Conservation (phyloP, 2,113 vertebrate species). For the Sminthopsis crassicaudata region DNA sequence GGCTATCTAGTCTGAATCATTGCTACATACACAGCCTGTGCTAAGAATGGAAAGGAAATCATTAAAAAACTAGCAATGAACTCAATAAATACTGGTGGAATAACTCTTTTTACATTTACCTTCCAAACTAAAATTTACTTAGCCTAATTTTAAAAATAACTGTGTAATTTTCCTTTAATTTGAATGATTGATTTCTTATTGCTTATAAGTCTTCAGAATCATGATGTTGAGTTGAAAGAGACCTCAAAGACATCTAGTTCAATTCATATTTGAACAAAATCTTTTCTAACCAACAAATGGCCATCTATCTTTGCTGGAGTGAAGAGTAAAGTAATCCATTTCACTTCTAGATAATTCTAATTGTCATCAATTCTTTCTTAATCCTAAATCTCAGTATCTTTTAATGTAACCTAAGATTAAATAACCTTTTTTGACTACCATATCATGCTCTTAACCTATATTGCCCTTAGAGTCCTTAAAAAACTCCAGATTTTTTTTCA, state of each 20-base stretch:
- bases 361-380: background rate
- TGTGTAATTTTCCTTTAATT: background rate
- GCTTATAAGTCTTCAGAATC: background rate
- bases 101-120: background rate
- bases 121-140: background rate
- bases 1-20: background rate
- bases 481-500: background rate
- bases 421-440: background rate
- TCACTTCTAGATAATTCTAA: background rate
- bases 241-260: background rate
- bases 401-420: background rate
- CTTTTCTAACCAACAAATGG: background rate
- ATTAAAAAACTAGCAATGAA: background rate
- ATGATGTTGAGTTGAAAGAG: background rate
- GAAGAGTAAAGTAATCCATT: background rate
- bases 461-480: background rate
- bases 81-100: background rate
- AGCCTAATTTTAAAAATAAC: background rate
- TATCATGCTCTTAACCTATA: background rate
- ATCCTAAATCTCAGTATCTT: background rate
- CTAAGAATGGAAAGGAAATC: background rate
- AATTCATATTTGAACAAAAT: background rate
- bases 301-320: background rate
- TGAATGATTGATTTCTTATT: background rate
- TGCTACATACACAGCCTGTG: background rate